Evolutionary conservation across 2,113 vertebrate species (phyloP).

Genomic region (Megaceryle torquata): DNA sequence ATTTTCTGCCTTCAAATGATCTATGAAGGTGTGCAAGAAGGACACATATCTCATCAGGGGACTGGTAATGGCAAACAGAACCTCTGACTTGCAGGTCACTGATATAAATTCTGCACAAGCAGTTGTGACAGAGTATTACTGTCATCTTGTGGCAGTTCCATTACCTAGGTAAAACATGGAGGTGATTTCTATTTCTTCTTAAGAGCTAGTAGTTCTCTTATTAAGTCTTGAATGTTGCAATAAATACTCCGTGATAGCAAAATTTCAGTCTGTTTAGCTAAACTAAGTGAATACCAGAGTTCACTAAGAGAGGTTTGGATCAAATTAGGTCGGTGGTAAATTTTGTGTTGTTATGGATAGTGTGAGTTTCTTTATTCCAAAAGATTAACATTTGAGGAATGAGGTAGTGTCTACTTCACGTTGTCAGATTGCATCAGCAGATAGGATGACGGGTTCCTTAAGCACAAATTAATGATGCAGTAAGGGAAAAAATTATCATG

Average conservation of each 20-base stretch:
- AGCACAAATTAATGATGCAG: background rate
- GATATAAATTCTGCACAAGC: constrained; percentile 4
- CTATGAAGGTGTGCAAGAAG: background rate
- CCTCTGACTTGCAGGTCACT: background rate
- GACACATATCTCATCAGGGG: background rate
- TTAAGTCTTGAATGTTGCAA: background rate
- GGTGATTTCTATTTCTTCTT: background rate
- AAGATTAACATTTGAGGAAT: background rate
- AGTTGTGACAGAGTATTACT: constrained; percentile 37
- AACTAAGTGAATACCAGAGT: background rate
- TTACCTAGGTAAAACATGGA: constrained; percentile 19
- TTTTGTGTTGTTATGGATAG: background rate
- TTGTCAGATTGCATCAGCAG: background rate
- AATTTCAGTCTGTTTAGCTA: background rate
- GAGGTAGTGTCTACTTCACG: background rate
- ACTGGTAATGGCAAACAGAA: background rate
- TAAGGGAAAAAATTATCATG: background rate
- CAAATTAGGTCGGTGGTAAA: background rate
- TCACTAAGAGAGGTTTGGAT: background rate
- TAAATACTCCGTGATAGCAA: background rate
- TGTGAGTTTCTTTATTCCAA: background rate
- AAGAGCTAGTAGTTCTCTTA: background rate
- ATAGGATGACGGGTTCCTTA: background rate
- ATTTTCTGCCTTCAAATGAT: constrained; percentile 2
- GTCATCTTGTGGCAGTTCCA: constrained; percentile 45